Conservation (phyloP, 1,140 invertebrate genomes). For the Musca domestica region DNA sequence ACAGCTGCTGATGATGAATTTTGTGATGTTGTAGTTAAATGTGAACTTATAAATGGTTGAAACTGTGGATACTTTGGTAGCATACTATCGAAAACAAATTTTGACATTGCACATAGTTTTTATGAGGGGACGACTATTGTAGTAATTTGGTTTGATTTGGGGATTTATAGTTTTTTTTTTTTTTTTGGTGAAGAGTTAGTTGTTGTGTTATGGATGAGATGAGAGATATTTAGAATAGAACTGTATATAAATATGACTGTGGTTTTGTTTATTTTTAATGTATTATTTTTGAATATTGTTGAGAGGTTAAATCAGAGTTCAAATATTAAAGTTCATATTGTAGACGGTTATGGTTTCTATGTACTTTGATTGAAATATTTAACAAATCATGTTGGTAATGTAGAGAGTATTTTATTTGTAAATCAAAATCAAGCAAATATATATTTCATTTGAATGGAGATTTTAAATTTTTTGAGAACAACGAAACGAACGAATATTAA, state of each 20-base stretch:
- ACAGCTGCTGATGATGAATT: constrained; percentile 59
- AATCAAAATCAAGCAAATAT: too few relatives aligned
- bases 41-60: constrained; percentile 62
- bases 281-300: not conserved
- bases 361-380: constrained; percentile 10
- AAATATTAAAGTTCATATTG: not conserved
- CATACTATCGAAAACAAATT: constrained; percentile 96
- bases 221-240: not conserved
- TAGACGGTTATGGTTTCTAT: not conserved
- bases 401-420: not conserved
- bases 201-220: not conserved
- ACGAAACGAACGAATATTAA: too few relatives aligned
- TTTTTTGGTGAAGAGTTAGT: constrained; percentile 7
- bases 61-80: constrained; percentile 89
- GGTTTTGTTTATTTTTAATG: not conserved
- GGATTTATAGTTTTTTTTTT: not conserved
- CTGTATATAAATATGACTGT: not conserved
- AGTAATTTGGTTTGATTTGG: not conserved
- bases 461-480: too few relatives aligned
- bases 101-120: constrained; percentile 77
- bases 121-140: not conserved
- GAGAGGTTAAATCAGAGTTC: not conserved
- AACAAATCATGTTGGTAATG: not conserved
- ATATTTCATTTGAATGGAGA: too few relatives aligned
- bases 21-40: constrained; percentile 58